Evolutionary conservation across 2,797 vertebrate species (phyloP).

Genomic region (Poeciliopsis gracilis): DNA sequence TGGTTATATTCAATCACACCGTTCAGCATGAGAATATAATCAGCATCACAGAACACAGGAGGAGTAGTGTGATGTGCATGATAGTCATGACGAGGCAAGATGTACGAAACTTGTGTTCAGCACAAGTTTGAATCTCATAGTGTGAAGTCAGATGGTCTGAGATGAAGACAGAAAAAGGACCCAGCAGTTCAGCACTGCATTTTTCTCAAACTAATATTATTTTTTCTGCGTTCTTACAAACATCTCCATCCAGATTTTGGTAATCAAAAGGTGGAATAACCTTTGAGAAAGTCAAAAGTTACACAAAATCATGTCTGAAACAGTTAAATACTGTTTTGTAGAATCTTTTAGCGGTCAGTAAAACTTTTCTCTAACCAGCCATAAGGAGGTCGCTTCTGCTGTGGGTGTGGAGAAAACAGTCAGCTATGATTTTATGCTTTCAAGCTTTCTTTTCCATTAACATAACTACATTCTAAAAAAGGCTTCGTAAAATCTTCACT

Average conservation of each 20-base stretch:
- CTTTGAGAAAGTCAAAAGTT: neutral
- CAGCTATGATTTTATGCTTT: neutral
- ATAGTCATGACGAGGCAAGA: constrained; percentile 56
- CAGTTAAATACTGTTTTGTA: neutral
- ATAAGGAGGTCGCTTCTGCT: neutral
- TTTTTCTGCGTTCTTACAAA: neutral
- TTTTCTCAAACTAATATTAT: neutral
- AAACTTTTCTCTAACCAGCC: neutral
- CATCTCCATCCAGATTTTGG: neutral
- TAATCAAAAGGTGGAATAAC: neutral
- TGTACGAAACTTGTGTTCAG: constrained; percentile 39
- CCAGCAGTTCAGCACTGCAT: too few species aligned
- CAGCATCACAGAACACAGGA: constrained; percentile 80
- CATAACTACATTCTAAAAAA: neutral
- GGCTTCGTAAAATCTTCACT: neutral
- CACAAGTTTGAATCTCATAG: constrained; percentile 51
- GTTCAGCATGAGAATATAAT: constrained; percentile 82
- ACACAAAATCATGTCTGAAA: neutral
- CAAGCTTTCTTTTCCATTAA: neutral
- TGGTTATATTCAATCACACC: constrained; percentile 80
- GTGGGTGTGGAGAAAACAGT: neutral
- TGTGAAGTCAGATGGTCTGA: constrained; percentile 46
- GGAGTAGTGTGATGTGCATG: constrained; percentile 78
- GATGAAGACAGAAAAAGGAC: constrained; percentile 18
- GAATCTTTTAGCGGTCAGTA: neutral